These are phyloP conservation scores for Osmoderma eremita DNA, from an alignment of 2,888 invertebrate genomes.

Conservation along the genomic window DNA sequence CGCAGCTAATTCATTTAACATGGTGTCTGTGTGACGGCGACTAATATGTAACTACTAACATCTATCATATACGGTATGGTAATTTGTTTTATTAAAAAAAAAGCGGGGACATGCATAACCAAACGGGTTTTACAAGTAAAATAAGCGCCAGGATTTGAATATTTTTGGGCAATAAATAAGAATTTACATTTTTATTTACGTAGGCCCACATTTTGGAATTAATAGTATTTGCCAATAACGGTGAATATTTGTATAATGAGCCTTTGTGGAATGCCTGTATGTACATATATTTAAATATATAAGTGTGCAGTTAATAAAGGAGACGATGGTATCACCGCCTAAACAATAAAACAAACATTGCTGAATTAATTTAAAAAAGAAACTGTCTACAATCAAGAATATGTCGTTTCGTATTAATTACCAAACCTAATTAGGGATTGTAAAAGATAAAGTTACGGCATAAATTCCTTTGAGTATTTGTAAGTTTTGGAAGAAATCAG, in stretches of 20 bases:
- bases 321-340: background rate
- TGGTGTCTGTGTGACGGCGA: background rate
- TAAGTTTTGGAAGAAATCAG: too few species aligned
- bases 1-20: background rate
- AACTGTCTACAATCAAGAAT: too few species aligned
- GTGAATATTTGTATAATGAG: conserved; percentile 14
- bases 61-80: background rate
- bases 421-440: too few species aligned
- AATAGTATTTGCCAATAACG: background rate
- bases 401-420: too few species aligned
- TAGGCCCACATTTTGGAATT: background rate
- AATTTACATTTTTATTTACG: conserved; percentile 9
- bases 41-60: too few species aligned
- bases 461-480: too few species aligned
- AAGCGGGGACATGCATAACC: background rate
- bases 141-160: conserved; percentile 1
- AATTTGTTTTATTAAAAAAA: background rate
- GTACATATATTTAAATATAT: background rate
- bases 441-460: too few species aligned
- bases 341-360: too few species aligned
- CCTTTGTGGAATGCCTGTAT: background rate
- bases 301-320: background rate
- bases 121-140: too few species aligned
- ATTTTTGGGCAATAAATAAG: conserved; percentile 6
- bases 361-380: too few species aligned